These are phyloP conservation scores for Bradypus variegatus DNA, from an alignment of 2,797 vertebrate genomes.

Conservation along the genomic window DNA sequence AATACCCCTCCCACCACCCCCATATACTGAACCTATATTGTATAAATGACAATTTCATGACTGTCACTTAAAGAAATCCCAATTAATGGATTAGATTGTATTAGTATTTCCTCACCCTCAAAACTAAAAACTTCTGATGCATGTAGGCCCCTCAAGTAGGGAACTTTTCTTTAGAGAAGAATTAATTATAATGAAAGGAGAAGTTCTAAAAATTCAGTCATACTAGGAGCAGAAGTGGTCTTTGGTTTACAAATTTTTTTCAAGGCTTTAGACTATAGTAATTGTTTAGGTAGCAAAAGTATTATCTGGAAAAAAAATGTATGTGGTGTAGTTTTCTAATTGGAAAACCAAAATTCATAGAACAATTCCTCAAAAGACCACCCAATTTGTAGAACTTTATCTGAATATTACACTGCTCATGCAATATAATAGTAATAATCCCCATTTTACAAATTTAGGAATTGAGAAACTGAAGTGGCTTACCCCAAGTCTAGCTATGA, in stretches of 20 bases:
- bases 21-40: background rate
- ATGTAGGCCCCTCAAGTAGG: background rate
- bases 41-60: background rate
- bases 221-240: slow-evolving; percentile 53
- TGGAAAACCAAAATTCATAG: slow-evolving; percentile 43
- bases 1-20: background rate
- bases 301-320: background rate
- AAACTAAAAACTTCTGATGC: background rate
- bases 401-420: background rate
- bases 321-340: background rate
- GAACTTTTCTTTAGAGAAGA: slow-evolving; percentile 20
- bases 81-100: too few species aligned
- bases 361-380: slow-evolving; percentile 27
- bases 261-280: background rate
- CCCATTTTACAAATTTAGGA: slow-evolving; percentile 37
- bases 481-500: background rate
- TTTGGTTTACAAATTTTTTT: slow-evolving; percentile 15
- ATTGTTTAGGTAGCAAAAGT: background rate
- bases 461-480: slow-evolving; percentile 40
- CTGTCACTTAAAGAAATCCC: background rate
- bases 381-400: background rate
- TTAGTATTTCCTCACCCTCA: background rate
- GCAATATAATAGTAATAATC: background rate
- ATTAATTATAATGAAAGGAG: slow-evolving; percentile 61
- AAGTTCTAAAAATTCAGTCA: slow-evolving; percentile 33